A percentile compares a stretch with the other conserved stretches of the same genome.
Conservation (phyloP, 2,797 vertebrate genomes). For the Enteromius argenteus region DNA sequence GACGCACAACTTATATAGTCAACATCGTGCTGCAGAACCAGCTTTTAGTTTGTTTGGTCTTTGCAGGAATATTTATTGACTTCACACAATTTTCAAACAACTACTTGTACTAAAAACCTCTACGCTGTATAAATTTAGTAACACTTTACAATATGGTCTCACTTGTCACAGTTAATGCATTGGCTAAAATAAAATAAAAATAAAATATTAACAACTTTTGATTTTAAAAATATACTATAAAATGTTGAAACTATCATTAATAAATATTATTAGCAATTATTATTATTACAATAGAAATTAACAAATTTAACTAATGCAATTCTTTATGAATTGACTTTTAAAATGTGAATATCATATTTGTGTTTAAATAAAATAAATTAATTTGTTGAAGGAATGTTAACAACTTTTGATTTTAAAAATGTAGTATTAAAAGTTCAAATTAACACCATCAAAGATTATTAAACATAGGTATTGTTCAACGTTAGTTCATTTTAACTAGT, state of each 20-base stretch:
- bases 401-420: neutral
- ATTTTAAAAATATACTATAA: neutral
- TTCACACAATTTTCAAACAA: neutral
- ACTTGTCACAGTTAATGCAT: neutral
- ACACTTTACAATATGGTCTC: neutral
- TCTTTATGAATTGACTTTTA: neutral
- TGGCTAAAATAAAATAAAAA: neutral
- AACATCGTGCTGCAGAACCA: neutral
- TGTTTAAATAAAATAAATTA: neutral
- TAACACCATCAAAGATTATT: neutral
- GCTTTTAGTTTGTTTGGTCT: constrained; percentile 9
- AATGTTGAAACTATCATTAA: neutral
- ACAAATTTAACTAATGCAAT: neutral
- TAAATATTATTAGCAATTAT: neutral
- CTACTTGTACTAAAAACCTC: neutral
- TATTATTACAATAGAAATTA: neutral
- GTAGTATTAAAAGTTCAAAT: neutral
- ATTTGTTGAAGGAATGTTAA: neutral
- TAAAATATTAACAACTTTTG: neutral
- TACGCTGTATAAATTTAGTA: neutral
- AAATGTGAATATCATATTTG: neutral
- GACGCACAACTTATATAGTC: neutral
- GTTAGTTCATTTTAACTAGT: too few relatives aligned
- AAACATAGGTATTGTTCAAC: neutral
- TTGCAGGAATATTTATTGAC: constrained; percentile 7